These are phyloP conservation scores for Drosophila hamatofila DNA, from an alignment of 2,888 invertebrate genomes.

Conservation along the genomic window DNA sequence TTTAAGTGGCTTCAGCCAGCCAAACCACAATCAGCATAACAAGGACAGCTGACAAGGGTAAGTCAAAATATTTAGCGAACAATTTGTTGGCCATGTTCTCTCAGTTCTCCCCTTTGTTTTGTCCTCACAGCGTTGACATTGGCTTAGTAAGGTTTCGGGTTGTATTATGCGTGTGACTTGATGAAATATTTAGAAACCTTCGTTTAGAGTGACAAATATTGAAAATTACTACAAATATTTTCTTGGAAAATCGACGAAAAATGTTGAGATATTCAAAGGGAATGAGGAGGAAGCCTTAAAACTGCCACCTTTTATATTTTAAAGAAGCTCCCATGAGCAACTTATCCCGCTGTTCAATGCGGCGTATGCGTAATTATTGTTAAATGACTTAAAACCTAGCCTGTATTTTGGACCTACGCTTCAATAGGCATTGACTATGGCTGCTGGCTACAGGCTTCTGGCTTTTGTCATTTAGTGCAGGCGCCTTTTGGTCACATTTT, in stretches of 20 bases:
- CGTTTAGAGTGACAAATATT: neutral
- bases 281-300: neutral
- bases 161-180: too few relatives aligned
- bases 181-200: too few relatives aligned
- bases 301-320: too few relatives aligned
- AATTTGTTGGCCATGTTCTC: conserved; percentile 22
- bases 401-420: conserved; percentile 13
- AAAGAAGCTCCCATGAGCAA: neutral
- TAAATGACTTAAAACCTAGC: conserved; percentile 17
- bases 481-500: conserved; percentile 25
- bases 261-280: too few relatives aligned
- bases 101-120: conserved; percentile 2
- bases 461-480: conserved; percentile 22
- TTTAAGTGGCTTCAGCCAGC: conserved; percentile 22
- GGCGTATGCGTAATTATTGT: conserved; percentile 34
- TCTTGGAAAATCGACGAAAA: neutral
- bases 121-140: conserved; percentile 30
- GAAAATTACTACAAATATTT: neutral
- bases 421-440: conserved; percentile 25
- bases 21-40: conserved; percentile 12
- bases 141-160: neutral
- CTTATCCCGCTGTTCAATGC: conserved; percentile 25
- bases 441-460: neutral
- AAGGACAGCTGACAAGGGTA: conserved; percentile 37
- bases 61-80: conserved; percentile 43